A percentile compares a stretch with the other conserved stretches of the same genome.
Evolutionary conservation across 2,113 vertebrate genomes (phyloP).

Genomic region (Apodemus speciosus): DNA sequence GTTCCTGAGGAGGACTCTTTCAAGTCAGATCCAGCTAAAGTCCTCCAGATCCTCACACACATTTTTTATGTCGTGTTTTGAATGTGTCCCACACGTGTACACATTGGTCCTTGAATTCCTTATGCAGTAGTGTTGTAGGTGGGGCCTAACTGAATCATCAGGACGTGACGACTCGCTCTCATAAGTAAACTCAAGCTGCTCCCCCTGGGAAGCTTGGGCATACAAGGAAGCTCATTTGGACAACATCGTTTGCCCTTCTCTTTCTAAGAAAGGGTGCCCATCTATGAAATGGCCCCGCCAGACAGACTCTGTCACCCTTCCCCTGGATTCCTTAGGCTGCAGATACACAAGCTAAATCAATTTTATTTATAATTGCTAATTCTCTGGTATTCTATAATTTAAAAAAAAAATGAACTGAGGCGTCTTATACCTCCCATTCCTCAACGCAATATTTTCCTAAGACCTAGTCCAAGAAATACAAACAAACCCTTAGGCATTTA

Average conservation of each 20-base stretch:
- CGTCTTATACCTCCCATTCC: background rate
- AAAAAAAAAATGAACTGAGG: background rate
- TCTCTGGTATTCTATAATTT: background rate
- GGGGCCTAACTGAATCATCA: background rate
- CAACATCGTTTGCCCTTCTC: background rate
- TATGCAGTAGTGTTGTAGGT: background rate
- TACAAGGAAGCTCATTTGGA: background rate
- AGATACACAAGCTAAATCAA: background rate
- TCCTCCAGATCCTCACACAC: background rate
- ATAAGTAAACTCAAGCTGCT: background rate
- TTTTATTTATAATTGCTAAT: background rate
- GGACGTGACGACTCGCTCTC: background rate
- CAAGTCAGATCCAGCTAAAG: background rate
- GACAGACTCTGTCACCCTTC: background rate
- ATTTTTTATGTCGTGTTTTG: background rate
- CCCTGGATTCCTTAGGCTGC: background rate
- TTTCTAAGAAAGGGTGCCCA: background rate
- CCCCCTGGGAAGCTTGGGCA: background rate
- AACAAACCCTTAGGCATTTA: background rate
- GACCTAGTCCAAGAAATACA: background rate
- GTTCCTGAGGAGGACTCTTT: background rate
- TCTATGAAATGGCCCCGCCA: background rate
- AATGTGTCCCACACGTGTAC: background rate
- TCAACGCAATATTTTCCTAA: background rate
- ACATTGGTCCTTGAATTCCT: background rate